Conservation (phyloP, 2,797 vertebrate genomes). For the Novumbra hubbsi region DNA sequence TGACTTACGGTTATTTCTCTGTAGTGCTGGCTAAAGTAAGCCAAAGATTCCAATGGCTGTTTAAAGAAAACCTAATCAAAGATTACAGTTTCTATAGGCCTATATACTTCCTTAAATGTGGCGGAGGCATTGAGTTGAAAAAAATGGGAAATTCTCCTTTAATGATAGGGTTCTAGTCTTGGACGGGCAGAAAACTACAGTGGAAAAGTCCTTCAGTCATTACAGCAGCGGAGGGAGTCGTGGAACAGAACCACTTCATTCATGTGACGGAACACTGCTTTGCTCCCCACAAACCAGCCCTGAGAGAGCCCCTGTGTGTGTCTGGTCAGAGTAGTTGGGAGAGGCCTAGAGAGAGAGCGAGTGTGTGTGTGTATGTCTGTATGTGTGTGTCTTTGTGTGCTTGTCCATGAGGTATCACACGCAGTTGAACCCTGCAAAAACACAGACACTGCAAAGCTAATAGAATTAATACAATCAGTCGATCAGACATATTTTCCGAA, state of each 20-base stretch:
- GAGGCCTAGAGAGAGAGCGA: not conserved
- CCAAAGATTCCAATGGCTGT: too few species aligned
- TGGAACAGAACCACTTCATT: slow-evolving; percentile 18
- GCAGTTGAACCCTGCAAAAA: too few species aligned
- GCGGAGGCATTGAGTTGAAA: too few species aligned
- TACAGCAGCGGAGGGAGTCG: not conserved
- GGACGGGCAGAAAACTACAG: not conserved
- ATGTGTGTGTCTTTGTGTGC: too few species aligned
- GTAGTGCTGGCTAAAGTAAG: too few species aligned
- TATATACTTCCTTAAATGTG: too few species aligned
- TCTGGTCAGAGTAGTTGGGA: not conserved
- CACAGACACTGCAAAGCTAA: too few species aligned
- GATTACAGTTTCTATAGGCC: too few species aligned
- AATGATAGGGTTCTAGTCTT: slow-evolving; percentile 14
- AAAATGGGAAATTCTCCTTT: not conserved
- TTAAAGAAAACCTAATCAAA: too few species aligned
- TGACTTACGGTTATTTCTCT: too few species aligned
- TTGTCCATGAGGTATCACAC: not conserved
- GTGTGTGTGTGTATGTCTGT: not conserved
- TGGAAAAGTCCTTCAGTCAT: slow-evolving; percentile 7
- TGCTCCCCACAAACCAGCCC: not conserved
- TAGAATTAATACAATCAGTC: too few species aligned
- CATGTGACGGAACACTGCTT: slow-evolving; percentile 10
- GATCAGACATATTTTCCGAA: too few species aligned
- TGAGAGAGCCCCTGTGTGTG: slow-evolving; percentile 10